Percentiles rank a stretch among this genome's conserved stretches.
phyloP scores from a whole-genome alignment of 1,140 invertebrate genomes.

The Ganaspis sp. region DNA sequence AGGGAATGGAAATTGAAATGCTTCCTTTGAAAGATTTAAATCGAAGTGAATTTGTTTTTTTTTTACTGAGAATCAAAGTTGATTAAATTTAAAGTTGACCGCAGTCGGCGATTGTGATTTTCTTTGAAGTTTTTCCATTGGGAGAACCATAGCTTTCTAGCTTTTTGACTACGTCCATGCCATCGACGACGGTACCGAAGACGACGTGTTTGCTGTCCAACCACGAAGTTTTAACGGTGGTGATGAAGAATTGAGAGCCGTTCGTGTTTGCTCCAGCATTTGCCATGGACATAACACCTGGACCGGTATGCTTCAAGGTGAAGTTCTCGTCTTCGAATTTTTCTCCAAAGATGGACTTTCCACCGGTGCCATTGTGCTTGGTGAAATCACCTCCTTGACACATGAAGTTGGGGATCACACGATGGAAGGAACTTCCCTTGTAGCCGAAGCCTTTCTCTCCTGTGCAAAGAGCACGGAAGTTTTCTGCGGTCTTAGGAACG shows the following conservation, averaged over 20 bases:
- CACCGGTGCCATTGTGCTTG: slow-evolving; percentile 86
- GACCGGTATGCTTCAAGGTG: slow-evolving; percentile 83
- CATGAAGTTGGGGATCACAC: slow-evolving; percentile 92
- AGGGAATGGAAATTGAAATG: slow-evolving; percentile 41
- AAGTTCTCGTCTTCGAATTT: slow-evolving; percentile 92
- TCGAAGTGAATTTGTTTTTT: slow-evolving; percentile 12
- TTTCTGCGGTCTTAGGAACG: slow-evolving; percentile 88
- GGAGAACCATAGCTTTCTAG: slow-evolving; percentile 88
- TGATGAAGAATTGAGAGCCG: slow-evolving; percentile 91
- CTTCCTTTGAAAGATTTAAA: slow-evolving; percentile 25
- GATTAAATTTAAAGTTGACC: slow-evolving; percentile 82
- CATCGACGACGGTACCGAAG: slow-evolving; percentile 87
- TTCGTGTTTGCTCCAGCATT: slow-evolving; percentile 89
- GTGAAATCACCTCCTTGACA: slow-evolving; percentile 89
- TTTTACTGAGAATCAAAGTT: background rate
- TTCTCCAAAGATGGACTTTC: slow-evolving; percentile 87
- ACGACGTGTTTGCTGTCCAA: slow-evolving; percentile 91
- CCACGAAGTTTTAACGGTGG: slow-evolving; percentile 88
- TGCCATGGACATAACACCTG: slow-evolving; percentile 86
- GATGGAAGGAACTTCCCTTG: slow-evolving; percentile 87
- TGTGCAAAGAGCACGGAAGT: slow-evolving; percentile 88
- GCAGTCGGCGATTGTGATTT: slow-evolving; percentile 87
- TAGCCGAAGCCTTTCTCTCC: slow-evolving; percentile 89
- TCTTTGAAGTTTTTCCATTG: slow-evolving; percentile 89
- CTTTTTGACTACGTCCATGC: slow-evolving; percentile 88